phyloP scores from a whole-genome alignment of 2,888 invertebrate species.

The Lepidochitona cinerea region DNA sequence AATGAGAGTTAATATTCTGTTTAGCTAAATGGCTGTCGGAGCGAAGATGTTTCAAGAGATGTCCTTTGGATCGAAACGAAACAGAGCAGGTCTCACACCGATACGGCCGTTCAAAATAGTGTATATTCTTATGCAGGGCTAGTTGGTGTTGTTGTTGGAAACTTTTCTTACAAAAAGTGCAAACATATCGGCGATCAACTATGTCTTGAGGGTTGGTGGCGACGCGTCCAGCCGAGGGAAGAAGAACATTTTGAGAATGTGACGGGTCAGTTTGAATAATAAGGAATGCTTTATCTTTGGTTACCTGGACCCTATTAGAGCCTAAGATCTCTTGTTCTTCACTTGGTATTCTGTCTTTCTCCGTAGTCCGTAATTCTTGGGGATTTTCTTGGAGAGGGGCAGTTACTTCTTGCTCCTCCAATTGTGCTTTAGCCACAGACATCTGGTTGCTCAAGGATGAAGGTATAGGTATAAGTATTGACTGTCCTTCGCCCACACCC shows the following conservation, averaged over 20 bases:
- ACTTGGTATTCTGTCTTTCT: background rate
- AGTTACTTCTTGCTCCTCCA: background rate
- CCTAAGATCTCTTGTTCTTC: background rate
- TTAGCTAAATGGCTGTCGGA: slow-evolving; percentile 94
- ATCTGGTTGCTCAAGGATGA: background rate
- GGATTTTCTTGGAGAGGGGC: background rate
- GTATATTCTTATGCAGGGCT: slow-evolving; percentile 93
- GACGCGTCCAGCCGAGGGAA: slow-evolving; percentile 26
- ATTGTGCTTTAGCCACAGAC: background rate
- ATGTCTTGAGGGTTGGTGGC: slow-evolving; percentile 25
- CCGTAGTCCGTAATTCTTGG: background rate
- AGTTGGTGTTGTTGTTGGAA: slow-evolving; percentile 93
- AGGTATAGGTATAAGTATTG: background rate
- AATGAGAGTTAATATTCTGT: slow-evolving; percentile 49
- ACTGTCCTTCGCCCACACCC: background rate
- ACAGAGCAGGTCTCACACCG: slow-evolving; percentile 93
- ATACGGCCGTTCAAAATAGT: slow-evolving; percentile 93
- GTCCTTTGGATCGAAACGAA: slow-evolving; percentile 91
- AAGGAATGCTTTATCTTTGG: background rate
- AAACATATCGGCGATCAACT: slow-evolving; percentile 75
- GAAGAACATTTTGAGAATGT: slow-evolving; percentile 19
- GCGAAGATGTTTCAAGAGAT: slow-evolving; percentile 92
- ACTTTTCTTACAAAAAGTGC: slow-evolving; percentile 90
- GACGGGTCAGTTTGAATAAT: slow-evolving; percentile 17
- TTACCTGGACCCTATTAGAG: background rate